Evolutionary conservation across 2,797 vertebrate species (phyloP), one percentile per base, ranked within the genome.

Genomic region (Halcyon chelicuti): DNA sequence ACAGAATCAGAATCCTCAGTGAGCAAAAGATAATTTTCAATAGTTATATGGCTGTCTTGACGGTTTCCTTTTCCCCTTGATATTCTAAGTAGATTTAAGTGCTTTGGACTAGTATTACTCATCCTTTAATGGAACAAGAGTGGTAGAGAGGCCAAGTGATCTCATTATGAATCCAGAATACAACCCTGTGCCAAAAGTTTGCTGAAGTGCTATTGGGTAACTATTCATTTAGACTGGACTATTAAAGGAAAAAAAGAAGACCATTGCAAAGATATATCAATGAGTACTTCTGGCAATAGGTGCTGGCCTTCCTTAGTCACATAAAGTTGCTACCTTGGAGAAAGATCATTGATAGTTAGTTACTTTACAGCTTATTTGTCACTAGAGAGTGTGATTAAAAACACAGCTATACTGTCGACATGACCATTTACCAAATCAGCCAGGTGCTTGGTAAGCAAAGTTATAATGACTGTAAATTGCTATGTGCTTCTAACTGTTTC

Each of bases 61-160:
- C 82, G 83, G 57, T 83, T 93, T 39, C n/a, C 39, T 26, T 83
- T 91, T 31, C 35, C 39, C 25, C 80, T 61, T 94, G 55, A 84
- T 93, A 96, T 97, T 96, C 72, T 95, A 60, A 83, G 58, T 66
- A 74, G 74, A 54, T 94, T 73, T 39, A 65, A 75, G 65, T 74
- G 33, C 39, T 54, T 94, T 83, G 93, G 90, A 57, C 91, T 81
- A 90, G n/a, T 92, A 90, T 91, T 95, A 44, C 74, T 92, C 74
- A 74, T 80, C 23, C 57, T 87, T 68, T 68, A 83, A 90, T 80
- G 78, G 49, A 75, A 77, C 23, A 61, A 80, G 20, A 57, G 3
- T 35, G 33, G 20, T 19, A 28, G 54, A 86, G 28, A 76, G 16
- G 7, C 35, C 42, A 54, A 73, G 6, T 20, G 63, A 40, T 73